phyloP scores from a whole-genome alignment of 2,888 invertebrate genomes.

The Diachrysia chrysitis region DNA sequence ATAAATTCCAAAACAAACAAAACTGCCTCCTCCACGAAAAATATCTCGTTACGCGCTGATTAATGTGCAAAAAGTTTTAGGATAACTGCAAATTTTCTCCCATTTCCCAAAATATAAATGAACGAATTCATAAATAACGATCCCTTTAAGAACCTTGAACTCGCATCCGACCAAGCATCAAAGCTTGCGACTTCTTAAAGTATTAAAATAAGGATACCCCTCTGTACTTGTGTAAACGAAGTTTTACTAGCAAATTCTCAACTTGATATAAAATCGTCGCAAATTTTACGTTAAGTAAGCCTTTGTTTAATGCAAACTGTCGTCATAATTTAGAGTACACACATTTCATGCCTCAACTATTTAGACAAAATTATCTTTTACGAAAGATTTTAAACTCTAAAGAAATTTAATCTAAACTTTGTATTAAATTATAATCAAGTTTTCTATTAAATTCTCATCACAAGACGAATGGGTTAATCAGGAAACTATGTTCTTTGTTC shows the following conservation, averaged over 20 bases:
- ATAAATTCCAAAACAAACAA: constrained; percentile 36
- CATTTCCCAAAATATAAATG: constrained; percentile 62
- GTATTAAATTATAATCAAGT: constrained; percentile 1
- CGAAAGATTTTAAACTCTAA: background rate
- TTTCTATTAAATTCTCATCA: background rate
- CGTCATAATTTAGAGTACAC: constrained; percentile 2
- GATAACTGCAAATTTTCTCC: constrained; percentile 58
- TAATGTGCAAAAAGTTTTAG: constrained; percentile 54
- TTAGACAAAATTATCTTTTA: background rate
- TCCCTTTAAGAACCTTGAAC: constrained; percentile 61
- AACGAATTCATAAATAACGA: constrained; percentile 61
- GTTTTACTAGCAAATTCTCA: constrained; percentile 41
- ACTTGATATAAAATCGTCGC: constrained; percentile 43
- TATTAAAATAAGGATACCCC: constrained; percentile 63
- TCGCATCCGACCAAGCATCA: constrained; percentile 60
- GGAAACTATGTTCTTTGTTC: background rate
- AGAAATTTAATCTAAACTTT: background rate
- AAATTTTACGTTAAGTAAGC: constrained; percentile 20
- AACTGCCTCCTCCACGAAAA: constrained; percentile 32
- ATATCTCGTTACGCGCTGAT: constrained; percentile 44
- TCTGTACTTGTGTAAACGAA: constrained; percentile 48
- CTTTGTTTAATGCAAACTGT: constrained; percentile 17
- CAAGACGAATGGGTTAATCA: background rate
- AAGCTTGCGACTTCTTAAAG: constrained; percentile 65
- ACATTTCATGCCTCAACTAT: constrained; percentile 1